Conservation (phyloP, 2,797 vertebrate genomes). For the Pteronotus mesoamericanus region DNA sequence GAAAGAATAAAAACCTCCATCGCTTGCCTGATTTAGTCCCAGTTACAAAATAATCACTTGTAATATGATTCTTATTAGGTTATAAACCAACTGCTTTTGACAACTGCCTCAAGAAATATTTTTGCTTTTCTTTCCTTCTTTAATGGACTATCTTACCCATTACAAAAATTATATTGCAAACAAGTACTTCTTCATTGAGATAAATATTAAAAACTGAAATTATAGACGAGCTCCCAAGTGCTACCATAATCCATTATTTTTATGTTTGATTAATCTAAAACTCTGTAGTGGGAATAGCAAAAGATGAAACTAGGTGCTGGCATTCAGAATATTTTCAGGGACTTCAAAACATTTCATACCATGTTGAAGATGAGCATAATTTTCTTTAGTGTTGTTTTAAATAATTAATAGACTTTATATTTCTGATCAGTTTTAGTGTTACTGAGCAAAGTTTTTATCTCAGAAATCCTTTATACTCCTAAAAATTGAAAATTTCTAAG, state of each 20-base stretch:
- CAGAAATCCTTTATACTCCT: not conserved
- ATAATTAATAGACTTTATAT: not conserved
- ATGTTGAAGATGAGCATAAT: slow-evolving; percentile 49
- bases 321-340: slow-evolving; percentile 63
- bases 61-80: not conserved
- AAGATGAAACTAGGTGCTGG: slow-evolving; percentile 53
- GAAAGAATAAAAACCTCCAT: not conserved
- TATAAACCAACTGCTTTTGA: not conserved
- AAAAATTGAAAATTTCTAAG: not conserved
- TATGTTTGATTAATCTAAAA: slow-evolving; percentile 71
- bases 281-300: slow-evolving; percentile 51
- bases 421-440: not conserved
- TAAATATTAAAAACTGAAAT: slow-evolving; percentile 71
- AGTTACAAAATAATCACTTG: slow-evolving; percentile 29
- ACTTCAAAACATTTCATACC: slow-evolving; percentile 13
- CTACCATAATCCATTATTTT: slow-evolving; percentile 65
- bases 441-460: not conserved
- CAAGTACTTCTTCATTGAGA: slow-evolving; percentile 42
- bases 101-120: not conserved
- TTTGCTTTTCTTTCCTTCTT: slow-evolving; percentile 15
- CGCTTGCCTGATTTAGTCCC: not conserved
- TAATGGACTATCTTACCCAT: slow-evolving; percentile 53
- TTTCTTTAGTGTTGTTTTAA: not conserved
- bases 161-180: slow-evolving; percentile 59
- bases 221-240: slow-evolving; percentile 59